Evolutionary conservation across 2,888 invertebrate genomes (phyloP), one percentile per base, ranked within the genome.

Genomic region (Caenorhabditis afra): DNA sequence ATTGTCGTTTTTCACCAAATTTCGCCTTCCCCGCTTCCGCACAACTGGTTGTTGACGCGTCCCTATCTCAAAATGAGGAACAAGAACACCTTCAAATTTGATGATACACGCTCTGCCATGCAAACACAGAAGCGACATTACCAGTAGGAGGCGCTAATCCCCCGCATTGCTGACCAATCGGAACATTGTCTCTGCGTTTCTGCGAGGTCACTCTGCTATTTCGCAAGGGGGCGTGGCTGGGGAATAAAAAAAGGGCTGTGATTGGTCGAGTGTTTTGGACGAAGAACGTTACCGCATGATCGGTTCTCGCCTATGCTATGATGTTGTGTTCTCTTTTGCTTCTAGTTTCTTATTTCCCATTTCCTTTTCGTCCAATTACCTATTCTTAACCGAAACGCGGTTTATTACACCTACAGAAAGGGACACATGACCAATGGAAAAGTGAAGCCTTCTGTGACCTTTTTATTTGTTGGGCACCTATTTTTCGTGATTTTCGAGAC

Each of bases 111-210:
- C 35, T 53, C n/a, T n/a, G 2, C 35, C 12, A 18, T 2, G 8
- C 16, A 47, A 47, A 16, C 47, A 47, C 12, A 8, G 22, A 12
- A 52, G 47, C 20, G 18, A 5, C 18, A 64, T 39, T 23, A 10
- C 1, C n/a, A 11, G 22, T 18, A 47, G n/a, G 11, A 20, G 37
- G 49, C 16, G 23, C 35, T 12, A 22, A 8, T 11, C 11, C 22
- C n/a, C 11, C 50, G 8, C 11, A 12, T 23, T 14, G 3, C 22
- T 52, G 49, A 37, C 29, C 65, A 55, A 39, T 44, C 14, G 39
- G 73, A 57, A 62, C 64, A 44, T n/a, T 44, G 14, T 58, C 44
- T 64, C 73, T 73, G 57, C 50, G 57, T 73, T 55, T 71, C 45
- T 41, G 59, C 44, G 52, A 59, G n/a, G 8, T 12, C 14, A 29